phyloP scores from a whole-genome alignment of 2,888 invertebrate species.

The Alloscopus bannaensis region DNA sequence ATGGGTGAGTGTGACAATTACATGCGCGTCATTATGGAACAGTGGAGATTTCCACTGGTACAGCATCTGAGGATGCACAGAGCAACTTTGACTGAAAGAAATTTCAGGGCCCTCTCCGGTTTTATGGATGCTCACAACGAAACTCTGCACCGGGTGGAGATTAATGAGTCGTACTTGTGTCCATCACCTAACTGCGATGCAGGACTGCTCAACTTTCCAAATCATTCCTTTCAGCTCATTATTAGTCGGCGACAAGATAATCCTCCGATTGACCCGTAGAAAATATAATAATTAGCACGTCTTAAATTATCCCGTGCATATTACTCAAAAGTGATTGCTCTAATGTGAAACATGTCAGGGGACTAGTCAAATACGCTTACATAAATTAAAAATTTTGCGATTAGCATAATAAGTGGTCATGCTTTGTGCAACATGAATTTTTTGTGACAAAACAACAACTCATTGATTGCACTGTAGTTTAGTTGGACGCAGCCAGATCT shows the following conservation, averaged over 20 bases:
- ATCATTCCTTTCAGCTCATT: slow-evolving; percentile 30
- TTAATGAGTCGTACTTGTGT: slow-evolving; percentile 14
- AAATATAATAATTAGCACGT: too few species aligned
- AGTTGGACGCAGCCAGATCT: too few species aligned
- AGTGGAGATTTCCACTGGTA: neutral
- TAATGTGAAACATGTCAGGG: too few species aligned
- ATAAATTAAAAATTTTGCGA: too few species aligned
- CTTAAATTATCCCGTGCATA: too few species aligned
- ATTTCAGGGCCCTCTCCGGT: neutral
- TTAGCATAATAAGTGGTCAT: too few species aligned
- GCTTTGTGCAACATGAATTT: too few species aligned
- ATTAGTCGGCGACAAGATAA: slow-evolving; percentile 29
- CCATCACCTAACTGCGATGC: slow-evolving; percentile 13
- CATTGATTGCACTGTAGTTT: too few species aligned
- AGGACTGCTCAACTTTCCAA: slow-evolving; percentile 19
- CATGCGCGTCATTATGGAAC: neutral
- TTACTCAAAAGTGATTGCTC: too few species aligned
- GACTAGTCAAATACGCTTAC: too few species aligned
- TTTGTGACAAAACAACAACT: too few species aligned
- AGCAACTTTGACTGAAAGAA: neutral
- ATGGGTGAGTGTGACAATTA: slow-evolving; percentile 4
- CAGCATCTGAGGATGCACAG: neutral
- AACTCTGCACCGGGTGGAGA: neutral
- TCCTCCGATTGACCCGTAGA: too few species aligned
- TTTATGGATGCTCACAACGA: slow-evolving; percentile 20